These are phyloP conservation scores for Bombus terrestris DNA, from an alignment of 1,140 invertebrate species.

Conservation along the genomic window DNA sequence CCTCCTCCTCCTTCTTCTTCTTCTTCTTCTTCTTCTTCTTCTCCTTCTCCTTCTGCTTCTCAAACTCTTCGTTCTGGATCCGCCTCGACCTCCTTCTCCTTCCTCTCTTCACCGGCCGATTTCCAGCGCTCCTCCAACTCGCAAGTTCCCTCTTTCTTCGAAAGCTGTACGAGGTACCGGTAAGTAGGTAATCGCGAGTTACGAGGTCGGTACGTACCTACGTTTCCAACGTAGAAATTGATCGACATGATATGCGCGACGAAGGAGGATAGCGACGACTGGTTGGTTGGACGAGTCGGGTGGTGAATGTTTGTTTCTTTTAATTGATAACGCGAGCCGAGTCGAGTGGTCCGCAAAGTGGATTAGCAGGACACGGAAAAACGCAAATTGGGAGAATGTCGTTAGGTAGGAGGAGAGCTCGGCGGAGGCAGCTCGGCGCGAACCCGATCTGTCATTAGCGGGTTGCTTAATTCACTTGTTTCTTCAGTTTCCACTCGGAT, in stretches of 20 bases:
- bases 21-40: slow-evolving; percentile 51
- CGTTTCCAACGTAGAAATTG: not conserved
- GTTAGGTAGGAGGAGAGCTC: slow-evolving; percentile 46
- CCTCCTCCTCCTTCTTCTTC: slow-evolving; percentile 38
- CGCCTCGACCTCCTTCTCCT: slow-evolving; percentile 54
- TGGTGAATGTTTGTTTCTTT: slow-evolving; percentile 9
- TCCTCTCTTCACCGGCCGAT: slow-evolving; percentile 1
- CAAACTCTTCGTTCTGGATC: slow-evolving; percentile 58
- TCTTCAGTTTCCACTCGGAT: slow-evolving; percentile 80
- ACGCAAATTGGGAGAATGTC: slow-evolving; percentile 63
- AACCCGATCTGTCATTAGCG: slow-evolving; percentile 79
- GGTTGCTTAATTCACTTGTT: slow-evolving; percentile 80
- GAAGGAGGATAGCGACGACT: too few relatives aligned
- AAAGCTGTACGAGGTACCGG: not conserved
- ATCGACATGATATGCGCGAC: not conserved
- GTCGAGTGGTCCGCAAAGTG: slow-evolving; percentile 43
- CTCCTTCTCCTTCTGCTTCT: slow-evolving; percentile 45
- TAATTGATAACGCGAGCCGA: slow-evolving; percentile 16
- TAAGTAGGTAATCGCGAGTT: not conserved
- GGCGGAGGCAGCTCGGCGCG: slow-evolving; percentile 35
- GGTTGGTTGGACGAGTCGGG: not conserved
- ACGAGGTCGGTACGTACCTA: not conserved
- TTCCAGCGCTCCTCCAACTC: not conserved
- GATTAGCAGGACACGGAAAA: slow-evolving; percentile 56
- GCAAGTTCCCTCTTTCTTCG: not conserved